Base-by-base conservation (phyloP, 2,888 invertebrate genomes). In the Chrysolina oricalcia region DNA sequence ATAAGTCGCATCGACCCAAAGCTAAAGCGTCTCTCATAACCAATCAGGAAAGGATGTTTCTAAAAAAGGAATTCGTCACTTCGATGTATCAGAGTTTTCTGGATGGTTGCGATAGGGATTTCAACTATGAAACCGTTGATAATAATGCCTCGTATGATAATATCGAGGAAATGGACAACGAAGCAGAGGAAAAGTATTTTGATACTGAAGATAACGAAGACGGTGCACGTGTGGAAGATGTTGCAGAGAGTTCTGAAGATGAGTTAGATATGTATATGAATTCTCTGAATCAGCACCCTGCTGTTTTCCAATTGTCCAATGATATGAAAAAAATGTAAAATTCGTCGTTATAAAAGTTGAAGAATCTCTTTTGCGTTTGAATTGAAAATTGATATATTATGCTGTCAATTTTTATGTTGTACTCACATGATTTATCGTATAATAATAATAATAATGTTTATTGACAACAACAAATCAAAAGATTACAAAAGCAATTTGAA, bases 161-260 rank as follows among this genome's bases (percentile, higher is more conserved):
- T 21, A 15, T 53, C 10, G 21, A 53, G 11, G 53, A 53, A 13
- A 53, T 53, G 53, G 53, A 59, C n/a, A 59, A 59, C n/a, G 59
- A 59, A 8, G 95, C 93, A 80, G 96, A 98, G 88, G 97, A 98
- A 82, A 94, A 93, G 85, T 98, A 98, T 87, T 98, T 98, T 90
- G 96, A 97, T 87, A 93, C 94, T 4, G 96, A 96, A 87, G 92
- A 92, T 35, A 93, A 94, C 79, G 93, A 93, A 79, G 82, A 80
- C 73, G 82, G 83, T 19, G 0, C 4, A 8, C 81, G 83, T 65
- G 83, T 83, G 64, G 84, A 78, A 23, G 79, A 77, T 41, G 64
- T 56, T n/a, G 72, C 78, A 21, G 84, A 83, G 41, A 85, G 85
- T 78, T 87, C 87, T 17, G 91, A 91, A 83, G 95, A 95, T 88